A percentile compares a stretch with the other conserved stretches of the same genome.
Conservation (phyloP, 2,113 vertebrate genomes). For the Rhadina sibilatrix region DNA sequence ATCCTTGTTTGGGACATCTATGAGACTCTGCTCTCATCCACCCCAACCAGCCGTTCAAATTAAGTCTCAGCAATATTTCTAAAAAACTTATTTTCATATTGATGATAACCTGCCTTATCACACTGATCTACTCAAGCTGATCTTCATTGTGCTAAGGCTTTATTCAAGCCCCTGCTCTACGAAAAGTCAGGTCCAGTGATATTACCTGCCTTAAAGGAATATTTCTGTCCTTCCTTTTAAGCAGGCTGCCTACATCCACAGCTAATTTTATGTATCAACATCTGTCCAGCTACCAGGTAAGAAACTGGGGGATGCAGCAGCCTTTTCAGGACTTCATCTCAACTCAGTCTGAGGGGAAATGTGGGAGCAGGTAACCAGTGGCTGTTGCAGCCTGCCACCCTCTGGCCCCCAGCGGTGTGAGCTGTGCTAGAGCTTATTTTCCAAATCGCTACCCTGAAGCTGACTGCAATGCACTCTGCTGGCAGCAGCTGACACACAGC, state of each 20-base stretch:
- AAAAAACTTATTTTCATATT: background rate
- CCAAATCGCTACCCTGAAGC: background rate
- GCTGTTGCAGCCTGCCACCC: slow-evolving; percentile 41
- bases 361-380: rapidly evolving
- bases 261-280: background rate
- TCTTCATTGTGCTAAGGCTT: background rate
- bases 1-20: background rate
- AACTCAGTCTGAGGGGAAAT: background rate
- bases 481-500: background rate
- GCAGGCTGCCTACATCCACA: background rate
- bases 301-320: background rate
- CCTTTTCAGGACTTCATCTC: background rate
- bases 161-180: background rate
- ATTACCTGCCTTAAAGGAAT: background rate
- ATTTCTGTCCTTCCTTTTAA: background rate
- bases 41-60: background rate
- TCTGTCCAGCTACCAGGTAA: background rate
- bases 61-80: background rate
- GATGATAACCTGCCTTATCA: background rate
- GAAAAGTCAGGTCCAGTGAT: background rate
- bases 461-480: slow-evolving; percentile 6
- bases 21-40: background rate
- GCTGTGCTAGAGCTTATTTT: background rate
- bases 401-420: background rate
- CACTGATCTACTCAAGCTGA: background rate